phyloP scores from a whole-genome alignment of 1,140 invertebrate species.

The Musca vetustissima region DNA sequence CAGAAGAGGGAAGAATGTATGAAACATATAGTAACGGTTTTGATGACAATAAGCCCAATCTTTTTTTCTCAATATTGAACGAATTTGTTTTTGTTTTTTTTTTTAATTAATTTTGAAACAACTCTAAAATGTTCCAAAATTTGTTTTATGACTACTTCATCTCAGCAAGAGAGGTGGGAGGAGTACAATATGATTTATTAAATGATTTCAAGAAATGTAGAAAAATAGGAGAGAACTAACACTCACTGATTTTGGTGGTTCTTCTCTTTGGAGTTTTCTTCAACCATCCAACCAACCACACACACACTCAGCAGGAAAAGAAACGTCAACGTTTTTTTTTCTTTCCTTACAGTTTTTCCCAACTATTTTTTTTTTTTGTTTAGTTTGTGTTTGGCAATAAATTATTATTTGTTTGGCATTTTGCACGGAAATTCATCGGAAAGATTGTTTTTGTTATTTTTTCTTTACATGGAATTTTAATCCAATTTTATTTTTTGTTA shows the following conservation, averaged over 20 bases:
- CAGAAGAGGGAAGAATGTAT: too few species aligned
- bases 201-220: too few species aligned
- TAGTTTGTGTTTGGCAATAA: background rate
- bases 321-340: constrained; percentile 21
- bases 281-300: background rate
- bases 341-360: background rate
- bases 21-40: constrained; percentile 11
- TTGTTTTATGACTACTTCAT: background rate
- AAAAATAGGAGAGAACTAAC: background rate
- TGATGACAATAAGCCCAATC: background rate
- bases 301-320: constrained; percentile 3
- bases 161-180: too few species aligned
- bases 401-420: constrained; percentile 3
- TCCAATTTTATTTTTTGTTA: background rate
- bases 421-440: background rate
- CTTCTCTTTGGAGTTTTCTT: constrained; percentile 19
- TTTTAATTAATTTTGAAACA: too few species aligned
- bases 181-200: background rate
- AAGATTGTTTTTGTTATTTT: background rate
- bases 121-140: too few species aligned
- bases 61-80: too few species aligned
- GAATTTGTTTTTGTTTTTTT: too few species aligned
- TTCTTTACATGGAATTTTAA: background rate
- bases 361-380: background rate
- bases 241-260: background rate